phyloP scores from a whole-genome alignment of 2,113 vertebrate species.

The Xenopus borealis region DNA sequence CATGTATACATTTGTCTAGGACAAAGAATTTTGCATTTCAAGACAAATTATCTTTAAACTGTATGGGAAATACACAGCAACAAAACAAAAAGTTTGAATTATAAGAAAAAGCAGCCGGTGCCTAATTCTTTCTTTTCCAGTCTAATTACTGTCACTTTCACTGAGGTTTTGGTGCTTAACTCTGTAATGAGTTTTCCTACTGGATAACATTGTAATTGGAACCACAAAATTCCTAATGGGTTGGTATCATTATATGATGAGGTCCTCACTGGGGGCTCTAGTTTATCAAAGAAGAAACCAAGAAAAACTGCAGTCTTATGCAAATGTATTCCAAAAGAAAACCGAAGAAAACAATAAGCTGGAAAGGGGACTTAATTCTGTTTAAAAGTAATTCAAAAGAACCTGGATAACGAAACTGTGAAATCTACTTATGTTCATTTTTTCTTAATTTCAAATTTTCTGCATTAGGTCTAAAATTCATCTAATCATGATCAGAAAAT shows the following conservation, averaged over 20 bases:
- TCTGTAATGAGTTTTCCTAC: slow-evolving; percentile 55
- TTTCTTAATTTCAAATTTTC: no score
- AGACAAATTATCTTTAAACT: slow-evolving; percentile 50
- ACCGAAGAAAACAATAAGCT: background rate
- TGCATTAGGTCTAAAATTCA: no score
- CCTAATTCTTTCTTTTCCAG: slow-evolving; percentile 2
- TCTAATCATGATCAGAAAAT: no score
- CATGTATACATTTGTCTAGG: background rate
- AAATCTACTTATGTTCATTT: no score
- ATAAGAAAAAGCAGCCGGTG: slow-evolving; percentile 38
- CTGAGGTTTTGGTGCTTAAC: slow-evolving; percentile 50
- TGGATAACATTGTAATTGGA: slow-evolving; percentile 61
- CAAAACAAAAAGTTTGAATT: slow-evolving; percentile 44
- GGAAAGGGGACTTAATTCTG: no score
- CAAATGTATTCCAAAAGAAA: slow-evolving; percentile 15
- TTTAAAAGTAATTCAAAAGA: no score
- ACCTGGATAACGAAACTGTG: no score
- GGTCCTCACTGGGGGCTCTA: slow-evolving; percentile 9
- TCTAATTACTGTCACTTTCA: slow-evolving; percentile 51
- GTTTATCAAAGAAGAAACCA: background rate
- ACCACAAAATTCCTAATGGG: slow-evolving; percentile 57
- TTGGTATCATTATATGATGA: slow-evolving; percentile 24
- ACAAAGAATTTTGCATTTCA: slow-evolving; percentile 37
- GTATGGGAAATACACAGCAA: slow-evolving; percentile 29
- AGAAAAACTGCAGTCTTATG: slow-evolving; percentile 9